Conservation (phyloP, 2,113 vertebrate species). For the Puffinus mauretanicus region DNA sequence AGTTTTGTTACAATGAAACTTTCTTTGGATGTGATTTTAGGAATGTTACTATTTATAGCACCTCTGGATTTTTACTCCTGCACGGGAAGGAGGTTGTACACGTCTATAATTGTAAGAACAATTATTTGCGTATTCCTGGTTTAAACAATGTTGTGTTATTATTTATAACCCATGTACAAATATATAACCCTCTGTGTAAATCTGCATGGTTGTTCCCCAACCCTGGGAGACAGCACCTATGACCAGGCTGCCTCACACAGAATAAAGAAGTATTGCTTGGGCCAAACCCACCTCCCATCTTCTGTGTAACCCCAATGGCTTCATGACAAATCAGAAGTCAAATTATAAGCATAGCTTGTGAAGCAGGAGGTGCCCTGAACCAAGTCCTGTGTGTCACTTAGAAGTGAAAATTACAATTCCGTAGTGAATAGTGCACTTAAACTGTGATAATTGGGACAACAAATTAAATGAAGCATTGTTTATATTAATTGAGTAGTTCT, state of each 20-base stretch:
- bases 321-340: background rate
- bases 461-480: background rate
- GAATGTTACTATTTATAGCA: background rate
- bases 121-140: background rate
- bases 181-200: background rate
- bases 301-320: background rate
- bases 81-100: background rate
- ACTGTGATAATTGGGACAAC: background rate
- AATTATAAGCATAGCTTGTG: background rate
- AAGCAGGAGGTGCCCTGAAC: background rate
- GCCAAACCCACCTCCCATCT: background rate
- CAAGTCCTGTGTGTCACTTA: background rate
- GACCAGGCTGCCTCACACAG: background rate
- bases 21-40: background rate
- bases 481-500: background rate
- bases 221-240: background rate
- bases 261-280: background rate
- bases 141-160: background rate
- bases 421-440: background rate
- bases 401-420: background rate
- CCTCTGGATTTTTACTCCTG: background rate
- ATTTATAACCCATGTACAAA: background rate
- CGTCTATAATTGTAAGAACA: background rate
- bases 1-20: background rate
- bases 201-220: background rate